These are phyloP conservation scores for Phoebastria nigripes DNA, from an alignment of 2,797 vertebrate genomes.

Conservation along the genomic window DNA sequence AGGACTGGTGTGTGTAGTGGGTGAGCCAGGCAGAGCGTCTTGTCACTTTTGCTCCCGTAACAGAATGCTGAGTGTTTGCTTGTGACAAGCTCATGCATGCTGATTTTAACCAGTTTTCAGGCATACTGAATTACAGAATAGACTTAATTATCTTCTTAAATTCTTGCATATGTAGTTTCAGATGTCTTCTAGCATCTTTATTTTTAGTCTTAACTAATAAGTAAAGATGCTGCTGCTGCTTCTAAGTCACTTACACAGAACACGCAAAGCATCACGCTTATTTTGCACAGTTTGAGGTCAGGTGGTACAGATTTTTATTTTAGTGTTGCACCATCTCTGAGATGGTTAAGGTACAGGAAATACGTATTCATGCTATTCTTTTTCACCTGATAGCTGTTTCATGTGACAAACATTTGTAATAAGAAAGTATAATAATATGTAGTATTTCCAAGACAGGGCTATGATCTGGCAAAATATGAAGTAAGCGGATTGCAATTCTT, in stretches of 20 bases:
- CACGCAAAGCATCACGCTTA: fast-evolving
- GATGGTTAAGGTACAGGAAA: not conserved
- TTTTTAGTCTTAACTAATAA: not conserved
- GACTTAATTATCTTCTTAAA: not conserved
- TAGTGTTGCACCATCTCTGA: not conserved
- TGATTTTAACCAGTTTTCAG: not conserved
- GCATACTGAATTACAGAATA: not conserved
- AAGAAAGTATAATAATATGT: not conserved
- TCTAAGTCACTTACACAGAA: not conserved
- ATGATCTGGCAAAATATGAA: not conserved
- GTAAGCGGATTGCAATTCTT: not conserved
- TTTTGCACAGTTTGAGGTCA: not conserved
- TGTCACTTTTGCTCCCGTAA: not conserved
- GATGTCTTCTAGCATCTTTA: not conserved
- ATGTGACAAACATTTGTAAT: not conserved
- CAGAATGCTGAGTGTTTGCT: not conserved
- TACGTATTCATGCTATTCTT: fast-evolving
- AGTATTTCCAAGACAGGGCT: no score
- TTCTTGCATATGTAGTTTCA: not conserved
- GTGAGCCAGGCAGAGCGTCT: not conserved
- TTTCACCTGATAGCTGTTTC: not conserved
- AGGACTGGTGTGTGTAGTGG: no score
- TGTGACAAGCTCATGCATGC: fast-evolving
- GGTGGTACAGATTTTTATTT: not conserved
- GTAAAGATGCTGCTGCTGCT: not conserved